These are phyloP conservation scores for Psammodynastes pulverulentus DNA, from an alignment of 2,113 vertebrate genomes.

Conservation along the genomic window DNA sequence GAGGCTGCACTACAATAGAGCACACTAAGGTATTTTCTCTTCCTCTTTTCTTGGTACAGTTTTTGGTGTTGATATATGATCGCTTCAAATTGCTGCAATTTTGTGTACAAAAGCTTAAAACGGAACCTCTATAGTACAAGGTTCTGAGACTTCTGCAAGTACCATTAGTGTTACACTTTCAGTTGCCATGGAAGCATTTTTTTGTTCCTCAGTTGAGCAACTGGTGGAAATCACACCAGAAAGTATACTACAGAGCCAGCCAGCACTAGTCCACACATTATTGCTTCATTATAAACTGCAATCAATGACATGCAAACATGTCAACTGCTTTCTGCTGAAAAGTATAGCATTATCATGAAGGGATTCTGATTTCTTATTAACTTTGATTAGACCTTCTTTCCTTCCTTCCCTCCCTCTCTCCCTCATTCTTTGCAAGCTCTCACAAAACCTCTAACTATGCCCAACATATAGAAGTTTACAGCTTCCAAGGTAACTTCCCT, in stretches of 20 bases:
- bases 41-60: background rate
- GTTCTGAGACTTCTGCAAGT: background rate
- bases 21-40: background rate
- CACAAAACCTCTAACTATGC: background rate
- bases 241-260: background rate
- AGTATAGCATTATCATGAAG: background rate
- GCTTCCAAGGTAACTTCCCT: background rate
- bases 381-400: background rate
- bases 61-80: background rate
- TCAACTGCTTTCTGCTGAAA: background rate
- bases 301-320: background rate
- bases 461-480: background rate
- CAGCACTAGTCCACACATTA: background rate
- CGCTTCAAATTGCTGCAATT: background rate
- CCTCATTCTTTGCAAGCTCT: background rate
- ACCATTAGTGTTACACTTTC: background rate
- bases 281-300: background rate
- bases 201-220: background rate
- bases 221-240: background rate
- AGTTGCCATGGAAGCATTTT: background rate
- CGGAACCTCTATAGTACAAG: background rate
- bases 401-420: background rate
- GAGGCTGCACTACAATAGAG: background rate
- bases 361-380: background rate
- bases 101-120: background rate